phyloP scores from a whole-genome alignment of 2,113 vertebrate genomes.

The Ceyx melanurus region DNA sequence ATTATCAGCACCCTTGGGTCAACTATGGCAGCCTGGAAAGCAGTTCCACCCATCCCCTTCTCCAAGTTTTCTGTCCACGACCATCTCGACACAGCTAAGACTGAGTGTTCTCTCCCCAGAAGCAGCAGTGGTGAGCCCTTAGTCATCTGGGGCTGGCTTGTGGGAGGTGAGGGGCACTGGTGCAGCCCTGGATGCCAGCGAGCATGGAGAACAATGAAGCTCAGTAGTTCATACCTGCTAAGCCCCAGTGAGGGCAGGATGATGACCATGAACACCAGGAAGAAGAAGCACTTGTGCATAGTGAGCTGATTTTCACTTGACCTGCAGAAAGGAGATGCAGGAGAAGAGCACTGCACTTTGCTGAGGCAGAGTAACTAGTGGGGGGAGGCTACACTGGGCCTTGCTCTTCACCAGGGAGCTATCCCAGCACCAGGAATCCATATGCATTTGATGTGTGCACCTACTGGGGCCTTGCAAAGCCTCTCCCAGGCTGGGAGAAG shows the following conservation, averaged over 20 bases:
- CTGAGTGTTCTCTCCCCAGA: neutral
- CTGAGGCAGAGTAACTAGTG: neutral
- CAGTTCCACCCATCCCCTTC: neutral
- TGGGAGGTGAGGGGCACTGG: accelerated
- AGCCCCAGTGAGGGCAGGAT: constrained; percentile 94
- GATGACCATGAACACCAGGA: constrained; percentile 96
- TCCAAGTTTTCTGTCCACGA: neutral
- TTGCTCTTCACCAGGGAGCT: neutral
- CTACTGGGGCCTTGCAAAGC: neutral
- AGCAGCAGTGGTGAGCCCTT: accelerated
- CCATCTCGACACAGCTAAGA: neutral
- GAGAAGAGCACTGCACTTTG: neutral
- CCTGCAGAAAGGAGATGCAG: constrained; percentile 66
- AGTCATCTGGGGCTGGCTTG: neutral
- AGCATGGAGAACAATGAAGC: neutral
- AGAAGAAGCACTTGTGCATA: constrained; percentile 95
- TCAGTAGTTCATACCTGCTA: constrained; percentile 81
- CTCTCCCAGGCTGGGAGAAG: neutral
- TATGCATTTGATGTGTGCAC: neutral
- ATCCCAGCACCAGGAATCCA: neutral
- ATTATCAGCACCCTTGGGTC: neutral
- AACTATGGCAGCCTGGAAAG: neutral
- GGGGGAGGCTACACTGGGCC: neutral
- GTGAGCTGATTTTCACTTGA: constrained; percentile 91
- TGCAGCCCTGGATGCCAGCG: accelerated